A percentile compares a stretch with the other conserved stretches of the same genome.
Conservation (phyloP, 2,113 vertebrate species). For the Lepus timidus region DNA sequence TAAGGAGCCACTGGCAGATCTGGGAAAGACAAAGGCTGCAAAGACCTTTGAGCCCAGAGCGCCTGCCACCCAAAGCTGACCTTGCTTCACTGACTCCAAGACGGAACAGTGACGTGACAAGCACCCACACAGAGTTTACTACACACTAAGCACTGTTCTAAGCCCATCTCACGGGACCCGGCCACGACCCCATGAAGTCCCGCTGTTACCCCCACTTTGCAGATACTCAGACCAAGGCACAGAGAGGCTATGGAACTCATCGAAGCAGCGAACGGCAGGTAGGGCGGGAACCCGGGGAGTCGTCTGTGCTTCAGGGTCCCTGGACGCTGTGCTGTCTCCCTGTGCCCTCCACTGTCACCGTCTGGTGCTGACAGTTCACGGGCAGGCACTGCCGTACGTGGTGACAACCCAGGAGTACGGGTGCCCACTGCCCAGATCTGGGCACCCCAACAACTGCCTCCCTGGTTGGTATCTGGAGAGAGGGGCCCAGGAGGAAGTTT, state of each 20-base stretch:
- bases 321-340: not conserved
- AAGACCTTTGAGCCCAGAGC: not conserved
- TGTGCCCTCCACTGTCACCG: not conserved
- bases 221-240: not conserved
- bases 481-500: too few relatives aligned
- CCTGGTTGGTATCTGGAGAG: too few relatives aligned
- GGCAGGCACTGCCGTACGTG: too few relatives aligned
- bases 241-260: not conserved
- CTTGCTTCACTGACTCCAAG: not conserved
- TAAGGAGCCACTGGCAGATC: not conserved
- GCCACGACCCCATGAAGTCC: fast-evolving
- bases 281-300: not conserved
- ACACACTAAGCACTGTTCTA: not conserved
- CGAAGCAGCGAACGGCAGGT: fast-evolving
- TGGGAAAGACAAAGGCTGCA: not conserved
- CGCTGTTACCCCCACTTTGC: not conserved
- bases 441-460: not conserved
- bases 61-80: not conserved
- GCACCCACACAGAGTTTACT: not conserved
- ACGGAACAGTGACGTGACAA: not conserved
- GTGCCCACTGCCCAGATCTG: not conserved
- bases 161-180: not conserved
- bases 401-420: fast-evolving
- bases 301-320: not conserved
- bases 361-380: not conserved